Conservation (phyloP, 2,113 vertebrate genomes). For the Anser cygnoides region DNA sequence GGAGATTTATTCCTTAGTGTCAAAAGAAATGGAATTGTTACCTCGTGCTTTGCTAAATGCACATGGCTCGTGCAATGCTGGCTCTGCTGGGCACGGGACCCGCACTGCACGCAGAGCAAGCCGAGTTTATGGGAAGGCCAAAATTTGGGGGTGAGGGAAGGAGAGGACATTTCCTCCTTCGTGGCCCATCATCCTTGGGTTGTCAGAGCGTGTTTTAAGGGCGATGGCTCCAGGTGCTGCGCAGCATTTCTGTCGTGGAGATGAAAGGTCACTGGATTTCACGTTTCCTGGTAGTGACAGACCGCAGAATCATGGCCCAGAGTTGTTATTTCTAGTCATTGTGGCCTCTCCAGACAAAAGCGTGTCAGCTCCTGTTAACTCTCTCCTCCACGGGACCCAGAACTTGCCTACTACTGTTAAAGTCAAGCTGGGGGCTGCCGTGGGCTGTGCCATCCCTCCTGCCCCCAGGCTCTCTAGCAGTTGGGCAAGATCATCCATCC, state of each 20-base stretch:
- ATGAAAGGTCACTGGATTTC: constrained; percentile 64
- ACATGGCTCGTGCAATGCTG: neutral
- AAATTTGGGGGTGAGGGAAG: neutral
- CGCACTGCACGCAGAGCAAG: accelerated
- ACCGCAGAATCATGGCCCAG: constrained; percentile 23
- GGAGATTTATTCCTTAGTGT: neutral
- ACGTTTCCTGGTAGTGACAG: constrained; percentile 59
- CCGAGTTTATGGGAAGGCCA: neutral
- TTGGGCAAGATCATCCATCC: neutral
- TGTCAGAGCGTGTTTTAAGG: constrained; percentile 37
- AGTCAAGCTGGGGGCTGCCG: neutral
- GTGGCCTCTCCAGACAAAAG: constrained; percentile 46
- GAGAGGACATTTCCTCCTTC: neutral
- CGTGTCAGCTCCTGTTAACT: constrained; percentile 52
- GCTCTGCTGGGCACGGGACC: neutral
- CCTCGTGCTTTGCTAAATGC: neutral
- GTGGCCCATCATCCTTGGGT: neutral
- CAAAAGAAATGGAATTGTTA: neutral
- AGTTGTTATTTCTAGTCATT: constrained; percentile 44
- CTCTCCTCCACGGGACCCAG: neutral
- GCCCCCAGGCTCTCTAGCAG: neutral
- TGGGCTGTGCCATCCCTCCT: neutral
- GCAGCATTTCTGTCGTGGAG: constrained; percentile 36
- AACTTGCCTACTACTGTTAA: neutral
- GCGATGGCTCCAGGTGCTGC: constrained; percentile 9